These are phyloP conservation scores for Mormyrops boulengeri DNA, from an alignment of 2,797 vertebrate species.

Conservation along the genomic window DNA sequence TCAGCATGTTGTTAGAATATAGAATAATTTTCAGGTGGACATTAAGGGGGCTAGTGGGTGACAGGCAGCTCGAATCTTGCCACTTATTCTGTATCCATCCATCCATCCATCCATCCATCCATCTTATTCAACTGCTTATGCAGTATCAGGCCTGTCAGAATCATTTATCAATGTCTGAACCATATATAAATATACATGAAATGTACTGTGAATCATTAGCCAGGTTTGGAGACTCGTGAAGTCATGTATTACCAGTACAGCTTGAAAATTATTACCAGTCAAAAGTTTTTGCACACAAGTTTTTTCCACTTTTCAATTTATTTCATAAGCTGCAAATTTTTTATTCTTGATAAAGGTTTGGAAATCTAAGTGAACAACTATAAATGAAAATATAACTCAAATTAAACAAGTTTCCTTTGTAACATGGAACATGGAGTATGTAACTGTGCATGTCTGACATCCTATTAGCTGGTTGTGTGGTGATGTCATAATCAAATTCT, in stretches of 20 bases:
- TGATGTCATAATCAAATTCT: neutral
- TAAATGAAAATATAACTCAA: neutral
- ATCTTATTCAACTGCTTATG: neutral
- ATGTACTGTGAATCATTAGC: neutral
- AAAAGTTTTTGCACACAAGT: neutral
- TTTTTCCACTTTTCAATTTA: neutral
- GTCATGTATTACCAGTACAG: neutral
- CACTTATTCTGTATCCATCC: neutral
- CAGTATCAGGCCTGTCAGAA: neutral
- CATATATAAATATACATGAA: neutral
- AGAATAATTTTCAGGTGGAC: neutral
- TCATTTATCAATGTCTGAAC: neutral
- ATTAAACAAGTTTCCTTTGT: neutral
- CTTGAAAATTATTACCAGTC: neutral
- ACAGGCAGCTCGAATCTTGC: neutral
- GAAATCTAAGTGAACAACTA: neutral
- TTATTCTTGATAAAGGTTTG: neutral
- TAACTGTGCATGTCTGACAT: neutral
- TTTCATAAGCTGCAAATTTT: neutral
- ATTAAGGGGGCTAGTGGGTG: neutral
- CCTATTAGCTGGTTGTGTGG: neutral
- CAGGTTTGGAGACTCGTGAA: neutral
- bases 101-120: neutral
- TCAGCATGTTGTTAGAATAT: neutral
- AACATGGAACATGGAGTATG: neutral